Conservation (phyloP, 2,888 invertebrate genomes). For the Acutogordius australiensis region DNA sequence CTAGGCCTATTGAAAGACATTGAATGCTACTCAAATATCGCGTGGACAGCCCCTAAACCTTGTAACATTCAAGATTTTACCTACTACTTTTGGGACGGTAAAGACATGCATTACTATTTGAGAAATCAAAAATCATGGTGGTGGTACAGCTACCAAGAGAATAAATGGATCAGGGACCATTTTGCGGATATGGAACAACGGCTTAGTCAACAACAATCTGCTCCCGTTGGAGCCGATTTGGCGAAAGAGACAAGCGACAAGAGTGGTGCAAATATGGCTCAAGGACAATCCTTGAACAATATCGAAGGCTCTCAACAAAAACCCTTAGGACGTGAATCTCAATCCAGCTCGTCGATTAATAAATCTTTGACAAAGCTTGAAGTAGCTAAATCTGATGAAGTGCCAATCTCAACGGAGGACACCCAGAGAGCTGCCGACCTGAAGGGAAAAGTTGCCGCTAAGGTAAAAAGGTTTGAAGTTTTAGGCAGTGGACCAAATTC, state of each 20-base stretch:
- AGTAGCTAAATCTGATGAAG: too few relatives aligned
- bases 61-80: constrained; percentile 4
- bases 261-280: background rate
- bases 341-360: too few relatives aligned
- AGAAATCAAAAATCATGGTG: constrained; percentile 10
- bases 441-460: too few relatives aligned
- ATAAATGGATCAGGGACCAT: background rate
- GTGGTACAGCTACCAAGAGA: background rate
- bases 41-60: background rate
- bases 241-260: background rate
- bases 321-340: too few relatives aligned
- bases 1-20: too few relatives aligned
- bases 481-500: too few relatives aligned
- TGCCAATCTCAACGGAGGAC: too few relatives aligned
- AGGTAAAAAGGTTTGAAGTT: too few relatives aligned
- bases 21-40: background rate
- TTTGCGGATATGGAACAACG: background rate
- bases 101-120: background rate
- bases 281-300: background rate
- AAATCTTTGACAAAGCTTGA: too few relatives aligned
- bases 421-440: too few relatives aligned
- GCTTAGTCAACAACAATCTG: background rate
- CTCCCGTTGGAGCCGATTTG: too few relatives aligned
- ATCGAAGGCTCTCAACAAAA: too few relatives aligned
- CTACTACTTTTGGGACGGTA: constrained; percentile 3